A percentile compares a stretch with the other conserved stretches of the same genome.
These are phyloP conservation scores for Hirudinaria manillensis DNA, from an alignment of 2,888 invertebrate species.

Conservation along the genomic window DNA sequence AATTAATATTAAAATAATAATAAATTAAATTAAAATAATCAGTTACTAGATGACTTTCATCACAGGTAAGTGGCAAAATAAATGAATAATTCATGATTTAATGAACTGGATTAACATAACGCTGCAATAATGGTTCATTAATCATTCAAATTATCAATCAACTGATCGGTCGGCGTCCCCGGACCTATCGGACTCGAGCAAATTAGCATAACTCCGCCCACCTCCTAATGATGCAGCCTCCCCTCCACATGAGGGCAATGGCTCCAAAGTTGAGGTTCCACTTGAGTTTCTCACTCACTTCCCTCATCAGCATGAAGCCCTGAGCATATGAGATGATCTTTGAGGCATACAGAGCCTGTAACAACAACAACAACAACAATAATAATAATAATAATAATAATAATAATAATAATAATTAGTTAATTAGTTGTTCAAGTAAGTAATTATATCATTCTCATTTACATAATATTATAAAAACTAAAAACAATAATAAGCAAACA, in stretches of 20 bases:
- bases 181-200: no score
- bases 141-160: no score
- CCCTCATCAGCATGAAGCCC: slow-evolving; percentile 80
- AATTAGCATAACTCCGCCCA: slow-evolving; percentile 44
- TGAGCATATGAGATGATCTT: slow-evolving; percentile 98
- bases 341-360: slow-evolving; percentile 84
- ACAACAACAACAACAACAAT: not conserved
- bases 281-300: slow-evolving; percentile 69
- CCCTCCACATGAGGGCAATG: slow-evolving; percentile 98
- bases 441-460: not conserved
- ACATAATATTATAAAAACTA: not conserved
- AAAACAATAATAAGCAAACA: not conserved
- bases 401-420: no score
- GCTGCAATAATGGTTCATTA: no score
- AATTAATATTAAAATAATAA: no score
- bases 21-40: no score
- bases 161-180: no score
- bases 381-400: not conserved
- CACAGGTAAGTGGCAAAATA: no score
- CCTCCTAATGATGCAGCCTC: slow-evolving; percentile 96
- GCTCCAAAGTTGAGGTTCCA: slow-evolving; percentile 90
- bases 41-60: no score
- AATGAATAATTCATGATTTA: no score
- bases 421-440: not conserved
- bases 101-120: no score